Evolutionary conservation across 2,113 vertebrate species (phyloP).

Genomic region (Sinocyclocheilus anshuiensis): DNA sequence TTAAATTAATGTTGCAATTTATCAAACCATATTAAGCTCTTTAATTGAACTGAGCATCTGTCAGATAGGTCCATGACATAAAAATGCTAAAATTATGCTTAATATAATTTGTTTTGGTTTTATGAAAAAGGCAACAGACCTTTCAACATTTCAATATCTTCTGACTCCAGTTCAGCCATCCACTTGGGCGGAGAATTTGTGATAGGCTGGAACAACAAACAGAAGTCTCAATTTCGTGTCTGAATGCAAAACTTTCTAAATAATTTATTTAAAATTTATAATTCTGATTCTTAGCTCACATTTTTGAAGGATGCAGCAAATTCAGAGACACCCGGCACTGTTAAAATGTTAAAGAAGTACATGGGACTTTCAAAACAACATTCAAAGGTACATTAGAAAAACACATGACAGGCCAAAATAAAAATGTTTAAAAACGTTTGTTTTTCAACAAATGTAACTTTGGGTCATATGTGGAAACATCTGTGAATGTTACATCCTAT

Average conservation of each 20-base stretch:
- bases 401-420: neutral
- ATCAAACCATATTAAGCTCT: neutral
- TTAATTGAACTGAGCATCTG: neutral
- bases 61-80: neutral
- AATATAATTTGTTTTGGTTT: neutral
- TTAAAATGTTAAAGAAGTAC: slow-evolving; percentile 24
- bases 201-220: slow-evolving; percentile 81
- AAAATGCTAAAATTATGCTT: neutral
- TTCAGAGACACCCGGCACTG: slow-evolving; percentile 96
- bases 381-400: neutral
- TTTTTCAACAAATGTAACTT: neutral
- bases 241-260: slow-evolving; percentile 18
- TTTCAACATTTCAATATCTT: slow-evolving; percentile 98
- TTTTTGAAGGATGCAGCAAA: slow-evolving; percentile 98
- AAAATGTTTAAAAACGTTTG: no score
- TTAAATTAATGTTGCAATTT: neutral
- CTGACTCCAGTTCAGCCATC: slow-evolving; percentile 97
- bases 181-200: slow-evolving; percentile 94
- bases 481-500: neutral
- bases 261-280: neutral
- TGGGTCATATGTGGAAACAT: neutral
- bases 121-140: slow-evolving; percentile 70
- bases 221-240: neutral
- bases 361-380: neutral
- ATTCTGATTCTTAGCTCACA: slow-evolving; percentile 77